phyloP scores from a whole-genome alignment of 2,797 vertebrate genomes.

The Semaprochilodus insignis region DNA sequence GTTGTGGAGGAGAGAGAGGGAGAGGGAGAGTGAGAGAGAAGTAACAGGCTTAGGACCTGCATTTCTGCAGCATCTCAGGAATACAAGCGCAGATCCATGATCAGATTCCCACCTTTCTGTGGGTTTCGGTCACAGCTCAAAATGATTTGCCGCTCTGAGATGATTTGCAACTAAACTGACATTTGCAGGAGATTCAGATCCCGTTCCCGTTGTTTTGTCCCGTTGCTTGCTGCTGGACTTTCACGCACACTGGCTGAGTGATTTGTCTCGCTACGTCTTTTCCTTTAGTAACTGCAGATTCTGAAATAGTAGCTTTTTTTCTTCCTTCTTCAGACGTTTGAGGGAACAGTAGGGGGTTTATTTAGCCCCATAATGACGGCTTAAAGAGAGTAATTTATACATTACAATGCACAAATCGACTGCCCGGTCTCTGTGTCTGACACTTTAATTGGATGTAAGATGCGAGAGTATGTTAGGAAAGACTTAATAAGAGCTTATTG shows the following conservation, averaged over 20 bases:
- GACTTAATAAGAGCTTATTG: constrained; percentile 59
- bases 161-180: constrained; percentile 13
- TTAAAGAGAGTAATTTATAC: constrained; percentile 50
- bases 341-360: constrained; percentile 33
- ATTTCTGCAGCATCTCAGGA: constrained; percentile 3
- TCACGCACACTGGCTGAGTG: background rate
- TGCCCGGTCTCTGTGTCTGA: constrained; percentile 32
- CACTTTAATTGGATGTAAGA: constrained; percentile 54
- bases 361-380: constrained; percentile 32
- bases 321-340: background rate
- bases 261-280: background rate
- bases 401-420: constrained; percentile 37
- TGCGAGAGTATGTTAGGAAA: constrained; percentile 43
- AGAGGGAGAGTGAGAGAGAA: constrained; percentile 14
- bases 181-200: constrained; percentile 9
- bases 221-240: constrained; percentile 7
- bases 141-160: constrained; percentile 8
- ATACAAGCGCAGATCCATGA: background rate
- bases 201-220: background rate
- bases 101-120: constrained; percentile 8
- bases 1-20: background rate
- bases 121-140: constrained; percentile 11
- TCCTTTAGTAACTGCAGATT: constrained; percentile 14
- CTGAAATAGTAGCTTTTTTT: background rate
- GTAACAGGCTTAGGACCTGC: constrained; percentile 19